Evolutionary conservation across 2,888 invertebrate genomes (phyloP).

Genomic region (Hypomecis atomaria): DNA sequence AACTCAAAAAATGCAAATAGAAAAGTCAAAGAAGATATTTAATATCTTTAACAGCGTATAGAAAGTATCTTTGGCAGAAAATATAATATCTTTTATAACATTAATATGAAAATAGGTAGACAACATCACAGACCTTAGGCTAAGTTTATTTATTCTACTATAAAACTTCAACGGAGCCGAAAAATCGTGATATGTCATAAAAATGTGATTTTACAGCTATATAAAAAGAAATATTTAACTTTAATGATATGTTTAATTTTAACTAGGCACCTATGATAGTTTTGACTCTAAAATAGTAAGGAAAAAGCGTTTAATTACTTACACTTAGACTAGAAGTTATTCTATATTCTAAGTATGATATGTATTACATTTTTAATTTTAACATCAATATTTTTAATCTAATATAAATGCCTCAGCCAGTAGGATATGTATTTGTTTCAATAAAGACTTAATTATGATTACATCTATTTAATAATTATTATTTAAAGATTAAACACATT

Average conservation of each 20-base stretch:
- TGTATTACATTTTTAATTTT: constrained; percentile 57
- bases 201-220: constrained; percentile 43
- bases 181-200: constrained; percentile 43
- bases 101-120: constrained; percentile 70
- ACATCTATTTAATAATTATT: constrained; percentile 59
- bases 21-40: constrained; percentile 66
- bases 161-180: constrained; percentile 47
- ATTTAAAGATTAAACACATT: constrained; percentile 70
- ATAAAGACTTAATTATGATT: constrained; percentile 68
- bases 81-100: constrained; percentile 55
- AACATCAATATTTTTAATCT: constrained; percentile 71
- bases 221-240: constrained; percentile 46
- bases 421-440: constrained; percentile 81
- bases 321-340: constrained; percentile 50
- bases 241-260: constrained; percentile 68
- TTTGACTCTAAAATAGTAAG: constrained; percentile 49
- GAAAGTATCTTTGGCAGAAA: constrained; percentile 63
- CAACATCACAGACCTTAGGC: constrained; percentile 67
- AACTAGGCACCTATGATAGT: constrained; percentile 74
- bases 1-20: constrained; percentile 46
- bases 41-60: constrained; percentile 71
- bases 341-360: constrained; percentile 57
- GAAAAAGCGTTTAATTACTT: constrained; percentile 51
- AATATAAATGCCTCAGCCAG: constrained; percentile 84
- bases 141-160: constrained; percentile 44